Conservation (phyloP, 2,888 invertebrate genomes). For the Drosophila neotestacea region DNA sequence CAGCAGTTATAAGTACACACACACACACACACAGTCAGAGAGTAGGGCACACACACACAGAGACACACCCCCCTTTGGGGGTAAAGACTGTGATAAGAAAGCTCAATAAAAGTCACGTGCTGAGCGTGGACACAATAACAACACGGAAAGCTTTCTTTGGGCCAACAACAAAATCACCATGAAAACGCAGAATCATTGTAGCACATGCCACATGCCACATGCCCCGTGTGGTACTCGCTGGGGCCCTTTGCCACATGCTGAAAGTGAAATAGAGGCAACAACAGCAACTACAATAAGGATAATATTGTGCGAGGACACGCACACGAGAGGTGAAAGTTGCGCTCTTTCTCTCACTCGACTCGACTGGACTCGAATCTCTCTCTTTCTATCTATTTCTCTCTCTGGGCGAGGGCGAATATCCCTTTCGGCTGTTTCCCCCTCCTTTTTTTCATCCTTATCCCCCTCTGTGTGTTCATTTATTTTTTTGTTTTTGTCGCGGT, state of each 20-base stretch:
- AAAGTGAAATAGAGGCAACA: constrained; percentile 69
- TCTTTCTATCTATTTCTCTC: constrained; percentile 1
- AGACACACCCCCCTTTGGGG: background rate
- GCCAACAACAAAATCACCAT: constrained; percentile 49
- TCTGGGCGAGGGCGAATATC: constrained; percentile 48
- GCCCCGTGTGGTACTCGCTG: too few relatives aligned
- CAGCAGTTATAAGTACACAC: constrained; percentile 9
- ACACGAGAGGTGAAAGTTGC: constrained; percentile 66
- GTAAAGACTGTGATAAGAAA: constrained; percentile 62
- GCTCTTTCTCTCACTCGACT: constrained; percentile 35
- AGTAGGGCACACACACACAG: constrained; percentile 1
- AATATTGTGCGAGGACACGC: constrained; percentile 72
- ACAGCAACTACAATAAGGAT: constrained; percentile 56
- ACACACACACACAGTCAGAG: background rate
- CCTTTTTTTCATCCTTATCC: background rate
- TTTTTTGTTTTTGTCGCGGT: constrained; percentile 43
- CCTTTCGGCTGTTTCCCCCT: constrained; percentile 39
- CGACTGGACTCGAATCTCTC: background rate
- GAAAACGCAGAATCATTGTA: constrained; percentile 79
- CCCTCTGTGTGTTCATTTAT: background rate
- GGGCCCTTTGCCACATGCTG: constrained; percentile 32
- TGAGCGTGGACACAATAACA: constrained; percentile 63
- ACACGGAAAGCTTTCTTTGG: constrained; percentile 53
- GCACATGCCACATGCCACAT: constrained; percentile 51
- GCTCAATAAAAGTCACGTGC: constrained; percentile 76